phyloP scores from a whole-genome alignment of 2,888 invertebrate species.

The Phalangium opilio region DNA sequence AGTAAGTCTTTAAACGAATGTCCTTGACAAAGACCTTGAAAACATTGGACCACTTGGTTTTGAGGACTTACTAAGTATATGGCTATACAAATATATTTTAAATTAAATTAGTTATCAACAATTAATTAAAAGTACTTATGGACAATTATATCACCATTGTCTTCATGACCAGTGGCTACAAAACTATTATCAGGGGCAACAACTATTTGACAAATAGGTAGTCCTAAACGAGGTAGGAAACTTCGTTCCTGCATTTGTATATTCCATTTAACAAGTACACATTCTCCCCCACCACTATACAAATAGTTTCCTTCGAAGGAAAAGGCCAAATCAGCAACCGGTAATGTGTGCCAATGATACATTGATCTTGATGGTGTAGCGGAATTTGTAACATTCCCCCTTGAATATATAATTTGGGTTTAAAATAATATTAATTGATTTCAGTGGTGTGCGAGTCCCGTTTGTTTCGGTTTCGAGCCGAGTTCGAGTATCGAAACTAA shows the following conservation, averaged over 20 bases:
- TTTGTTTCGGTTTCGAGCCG: too few species aligned
- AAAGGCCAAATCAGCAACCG: constrained; percentile 49
- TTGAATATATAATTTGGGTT: too few species aligned
- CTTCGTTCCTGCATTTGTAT: constrained; percentile 26
- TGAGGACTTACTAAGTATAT: constrained; percentile 31
- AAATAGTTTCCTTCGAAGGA: constrained; percentile 43
- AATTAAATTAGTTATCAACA: constrained; percentile 17
- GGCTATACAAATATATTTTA: constrained; percentile 24
- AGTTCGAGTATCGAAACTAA: too few species aligned
- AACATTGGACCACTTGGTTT: constrained; percentile 38
- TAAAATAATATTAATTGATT: too few species aligned
- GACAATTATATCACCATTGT: too few species aligned
- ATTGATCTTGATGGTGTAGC: constrained; percentile 32
- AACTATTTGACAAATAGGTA: constrained; percentile 46
- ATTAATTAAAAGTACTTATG: too few species aligned
- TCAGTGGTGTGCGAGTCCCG: not conserved
- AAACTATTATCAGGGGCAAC: constrained; percentile 46
- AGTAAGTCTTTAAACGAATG: constrained; percentile 28
- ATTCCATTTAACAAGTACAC: constrained; percentile 61
- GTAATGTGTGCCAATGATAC: constrained; percentile 62
- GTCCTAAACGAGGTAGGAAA: constrained; percentile 53
- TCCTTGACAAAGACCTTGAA: constrained; percentile 52
- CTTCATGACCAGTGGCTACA: constrained; percentile 48
- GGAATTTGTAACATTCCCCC: constrained; percentile 7
- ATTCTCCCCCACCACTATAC: constrained; percentile 60